Conservation (phyloP, 2,888 invertebrate species). For the Tanypteryx hageni region DNA sequence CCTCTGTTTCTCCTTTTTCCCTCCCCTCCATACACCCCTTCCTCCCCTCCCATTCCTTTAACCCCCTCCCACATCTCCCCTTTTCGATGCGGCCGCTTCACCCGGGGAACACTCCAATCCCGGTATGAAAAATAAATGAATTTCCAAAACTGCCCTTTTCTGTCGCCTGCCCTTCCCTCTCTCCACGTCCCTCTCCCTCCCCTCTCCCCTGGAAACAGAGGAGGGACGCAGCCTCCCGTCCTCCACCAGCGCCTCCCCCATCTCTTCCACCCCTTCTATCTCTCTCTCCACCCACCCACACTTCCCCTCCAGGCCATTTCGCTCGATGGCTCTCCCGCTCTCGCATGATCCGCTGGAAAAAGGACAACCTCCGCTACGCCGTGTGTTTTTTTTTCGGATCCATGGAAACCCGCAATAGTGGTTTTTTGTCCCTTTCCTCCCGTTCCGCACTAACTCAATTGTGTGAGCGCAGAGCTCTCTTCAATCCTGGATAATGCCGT, state of each 20-base stretch:
- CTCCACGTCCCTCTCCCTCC: background rate
- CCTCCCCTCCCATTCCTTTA: background rate
- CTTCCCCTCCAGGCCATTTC: background rate
- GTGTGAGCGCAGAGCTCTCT: slow-evolving; percentile 50
- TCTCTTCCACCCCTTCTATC: background rate
- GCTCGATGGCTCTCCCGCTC: background rate
- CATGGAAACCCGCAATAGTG: slow-evolving; percentile 61
- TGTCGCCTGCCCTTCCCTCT: slow-evolving; percentile 2
- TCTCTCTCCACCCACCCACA: background rate
- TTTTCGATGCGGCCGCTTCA: slow-evolving; percentile 17
- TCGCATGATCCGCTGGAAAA: slow-evolving; percentile 47
- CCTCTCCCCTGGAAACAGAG: background rate
- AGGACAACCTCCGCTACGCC: slow-evolving; percentile 5
- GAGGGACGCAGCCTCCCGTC: background rate
- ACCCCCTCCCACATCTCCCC: background rate
- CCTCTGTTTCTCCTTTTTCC: background rate
- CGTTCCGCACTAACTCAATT: slow-evolving; percentile 45
- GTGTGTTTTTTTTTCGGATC: slow-evolving; percentile 27
- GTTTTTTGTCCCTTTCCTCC: slow-evolving; percentile 26
- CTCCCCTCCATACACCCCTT: background rate
- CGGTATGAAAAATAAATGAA: slow-evolving; percentile 62
- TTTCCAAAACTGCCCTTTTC: slow-evolving; percentile 63
- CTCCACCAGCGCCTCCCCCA: background rate
- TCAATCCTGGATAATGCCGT: slow-evolving; percentile 56
- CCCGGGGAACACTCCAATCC: slow-evolving; percentile 54